These are phyloP conservation scores for Camponotus pennsylvanicus DNA, from an alignment of 1,140 invertebrate species.

Conservation along the genomic window DNA sequence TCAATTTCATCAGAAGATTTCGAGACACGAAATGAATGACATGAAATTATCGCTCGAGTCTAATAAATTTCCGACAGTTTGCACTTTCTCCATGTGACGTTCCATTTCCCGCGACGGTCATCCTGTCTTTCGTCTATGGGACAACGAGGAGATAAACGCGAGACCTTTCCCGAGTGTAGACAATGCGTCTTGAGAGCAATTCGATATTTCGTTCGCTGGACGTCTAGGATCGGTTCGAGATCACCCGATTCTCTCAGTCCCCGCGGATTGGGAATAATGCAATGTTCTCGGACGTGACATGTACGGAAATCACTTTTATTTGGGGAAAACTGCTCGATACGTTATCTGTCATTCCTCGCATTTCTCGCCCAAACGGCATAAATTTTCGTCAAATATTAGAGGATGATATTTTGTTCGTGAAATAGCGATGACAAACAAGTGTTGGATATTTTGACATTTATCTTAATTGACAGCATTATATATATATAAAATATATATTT, in stretches of 20 bases:
- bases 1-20: background rate
- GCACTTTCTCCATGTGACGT: constrained; percentile 65
- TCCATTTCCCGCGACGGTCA: constrained; percentile 73
- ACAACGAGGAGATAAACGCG: constrained; percentile 7
- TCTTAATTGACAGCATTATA: background rate
- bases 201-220: constrained; percentile 47
- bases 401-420: background rate
- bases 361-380: background rate
- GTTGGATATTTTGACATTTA: constrained; percentile 35
- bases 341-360: background rate
- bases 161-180: constrained; percentile 21
- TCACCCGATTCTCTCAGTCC: constrained; percentile 19
- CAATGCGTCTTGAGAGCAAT: constrained; percentile 54
- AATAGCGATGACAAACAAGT: constrained; percentile 22
- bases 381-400: constrained; percentile 28
- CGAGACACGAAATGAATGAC: background rate
- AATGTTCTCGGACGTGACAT: constrained; percentile 53
- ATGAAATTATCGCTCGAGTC: constrained; percentile 44
- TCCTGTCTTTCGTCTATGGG: constrained; percentile 52
- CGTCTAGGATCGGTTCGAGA: constrained; percentile 54
- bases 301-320: constrained; percentile 61
- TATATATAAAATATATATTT: no score
- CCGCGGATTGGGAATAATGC: constrained; percentile 54
- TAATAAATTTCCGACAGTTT: constrained; percentile 74
- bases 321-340: constrained; percentile 15